Conservation (phyloP, 2,113 vertebrate genomes). For the Sminthopsis crassicaudata region DNA sequence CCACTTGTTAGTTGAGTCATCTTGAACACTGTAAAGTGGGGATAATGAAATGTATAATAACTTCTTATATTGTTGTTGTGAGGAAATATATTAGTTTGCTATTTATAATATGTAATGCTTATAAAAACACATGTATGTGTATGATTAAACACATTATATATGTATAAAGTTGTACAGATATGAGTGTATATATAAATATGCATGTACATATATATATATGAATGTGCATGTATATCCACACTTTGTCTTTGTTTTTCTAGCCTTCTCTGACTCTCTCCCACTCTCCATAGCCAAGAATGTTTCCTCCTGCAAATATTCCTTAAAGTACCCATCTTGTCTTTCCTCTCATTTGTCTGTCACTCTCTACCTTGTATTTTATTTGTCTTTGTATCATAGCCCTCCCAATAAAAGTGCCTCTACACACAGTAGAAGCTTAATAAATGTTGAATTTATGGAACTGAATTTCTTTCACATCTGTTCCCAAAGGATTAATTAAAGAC, state of each 20-base stretch:
- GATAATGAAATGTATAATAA: background rate
- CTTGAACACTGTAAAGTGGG: background rate
- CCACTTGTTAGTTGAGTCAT: background rate
- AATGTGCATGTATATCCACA: background rate
- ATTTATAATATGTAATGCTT: background rate
- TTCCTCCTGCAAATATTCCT: background rate
- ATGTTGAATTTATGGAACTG: background rate
- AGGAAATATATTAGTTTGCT: background rate
- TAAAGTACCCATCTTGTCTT: background rate
- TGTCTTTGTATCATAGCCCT: background rate
- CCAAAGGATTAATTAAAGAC: conserved; percentile 17
- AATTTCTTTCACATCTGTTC: background rate
- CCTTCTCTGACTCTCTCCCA: background rate
- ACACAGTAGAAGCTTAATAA: background rate
- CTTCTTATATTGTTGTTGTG: background rate
- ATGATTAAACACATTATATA: too few relatives aligned
- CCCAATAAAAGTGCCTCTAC: background rate
- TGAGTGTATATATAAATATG: too few relatives aligned
- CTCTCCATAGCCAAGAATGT: background rate
- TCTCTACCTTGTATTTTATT: background rate
- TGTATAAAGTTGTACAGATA: too few relatives aligned
- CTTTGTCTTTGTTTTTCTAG: too few relatives aligned
- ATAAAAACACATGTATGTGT: background rate
- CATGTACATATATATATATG: too few relatives aligned
- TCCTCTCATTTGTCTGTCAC: background rate